These are phyloP conservation scores for Mastigias papua DNA, from an alignment of 30 jellyfish, hydroid and myxozoan species.

Conservation along the genomic window DNA sequence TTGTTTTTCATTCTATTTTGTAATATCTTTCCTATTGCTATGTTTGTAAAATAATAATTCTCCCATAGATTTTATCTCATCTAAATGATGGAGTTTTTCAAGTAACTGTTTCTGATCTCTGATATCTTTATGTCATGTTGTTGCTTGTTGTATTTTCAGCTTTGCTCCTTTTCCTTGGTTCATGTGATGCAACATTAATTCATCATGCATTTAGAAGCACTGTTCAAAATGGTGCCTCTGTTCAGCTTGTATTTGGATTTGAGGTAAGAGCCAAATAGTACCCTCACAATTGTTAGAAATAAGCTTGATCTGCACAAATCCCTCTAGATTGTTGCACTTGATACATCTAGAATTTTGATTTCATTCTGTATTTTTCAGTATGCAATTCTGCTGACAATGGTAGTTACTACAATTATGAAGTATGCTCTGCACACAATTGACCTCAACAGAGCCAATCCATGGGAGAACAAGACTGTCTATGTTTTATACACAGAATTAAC, in stretches of 20 bases:
- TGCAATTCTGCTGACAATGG: conserved; percentile 94
- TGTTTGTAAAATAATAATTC: no score
- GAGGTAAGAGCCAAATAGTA: no score
- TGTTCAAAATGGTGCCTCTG: conserved; percentile 96
- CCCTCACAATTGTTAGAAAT: no score
- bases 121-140: background rate
- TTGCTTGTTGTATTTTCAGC: conserved; percentile 36
- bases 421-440: conserved; percentile 90
- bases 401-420: conserved; percentile 91
- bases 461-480: conserved; percentile 97
- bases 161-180: conserved; percentile 82
- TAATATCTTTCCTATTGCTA: no score
- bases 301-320: no score
- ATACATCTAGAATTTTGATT: no score
- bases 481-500: conserved; percentile 86
- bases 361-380: conserved; percentile 67
- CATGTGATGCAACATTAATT: conserved; percentile 82
- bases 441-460: conserved; percentile 84
- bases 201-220: conserved; percentile 97
- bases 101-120: background rate
- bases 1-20: no score
- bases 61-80: no score
- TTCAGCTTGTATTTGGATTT: conserved; percentile 97
- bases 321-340: no score
- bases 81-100: no score